A percentile compares a stretch with the other conserved stretches of the same genome.
Evolutionary conservation across 2,113 vertebrate genomes (phyloP).

Genomic region (Paracanthobrama guichenoti): DNA sequence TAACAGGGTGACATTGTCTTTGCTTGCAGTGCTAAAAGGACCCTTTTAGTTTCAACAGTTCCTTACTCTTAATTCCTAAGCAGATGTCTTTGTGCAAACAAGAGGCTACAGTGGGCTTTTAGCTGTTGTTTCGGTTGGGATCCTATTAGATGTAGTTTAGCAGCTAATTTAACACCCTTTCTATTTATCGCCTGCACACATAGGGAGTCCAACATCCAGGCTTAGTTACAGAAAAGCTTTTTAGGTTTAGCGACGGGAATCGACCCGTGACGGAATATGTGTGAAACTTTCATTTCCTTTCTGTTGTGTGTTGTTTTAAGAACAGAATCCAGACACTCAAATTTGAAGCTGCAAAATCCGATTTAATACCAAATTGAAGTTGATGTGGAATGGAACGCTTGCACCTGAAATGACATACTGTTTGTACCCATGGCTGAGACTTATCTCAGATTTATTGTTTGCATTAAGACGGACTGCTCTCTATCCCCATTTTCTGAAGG

Average conservation of each 20-base stretch:
- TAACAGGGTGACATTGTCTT: conserved; percentile 69
- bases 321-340: neutral
- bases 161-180: conserved; percentile 66
- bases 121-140: conserved; percentile 64
- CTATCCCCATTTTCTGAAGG: neutral
- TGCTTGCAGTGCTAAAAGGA: conserved; percentile 74
- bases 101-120: conserved; percentile 16
- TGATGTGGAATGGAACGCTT: neutral
- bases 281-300: neutral
- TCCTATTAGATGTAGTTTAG: conserved; percentile 74
- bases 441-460: neutral
- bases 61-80: conserved; percentile 70
- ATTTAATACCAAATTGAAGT: conserved; percentile 10
- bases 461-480: neutral
- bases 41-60: conserved; percentile 77
- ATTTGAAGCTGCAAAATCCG: neutral
- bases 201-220: conserved; percentile 39
- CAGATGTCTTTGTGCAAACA: conserved; percentile 73
- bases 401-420: conserved; percentile 20
- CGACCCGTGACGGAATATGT: neutral
- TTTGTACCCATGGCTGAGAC: neutral
- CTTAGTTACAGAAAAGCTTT: conserved; percentile 52
- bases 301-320: conserved; percentile 34
- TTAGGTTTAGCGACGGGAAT: conserved; percentile 23
- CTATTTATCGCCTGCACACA: conserved; percentile 72